These are phyloP conservation scores for Lasaia peninsularis DNA, from an alignment of 1,140 invertebrate species.

Conservation along the genomic window DNA sequence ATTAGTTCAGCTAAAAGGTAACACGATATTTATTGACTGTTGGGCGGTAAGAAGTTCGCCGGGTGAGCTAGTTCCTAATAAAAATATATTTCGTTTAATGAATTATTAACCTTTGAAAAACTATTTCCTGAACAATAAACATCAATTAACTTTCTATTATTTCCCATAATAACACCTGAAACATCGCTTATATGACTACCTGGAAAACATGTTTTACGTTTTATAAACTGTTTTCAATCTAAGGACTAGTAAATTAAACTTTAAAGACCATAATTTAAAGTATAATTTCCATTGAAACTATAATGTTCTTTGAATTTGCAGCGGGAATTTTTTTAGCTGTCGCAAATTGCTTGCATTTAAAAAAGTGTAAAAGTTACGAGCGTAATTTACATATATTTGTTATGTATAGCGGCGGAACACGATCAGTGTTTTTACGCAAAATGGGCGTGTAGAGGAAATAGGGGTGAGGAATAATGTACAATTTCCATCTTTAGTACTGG, in stretches of 20 bases:
- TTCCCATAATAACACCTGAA: neutral
- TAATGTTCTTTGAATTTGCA: neutral
- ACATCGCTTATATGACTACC: neutral
- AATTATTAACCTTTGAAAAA: neutral
- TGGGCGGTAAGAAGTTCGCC: no score
- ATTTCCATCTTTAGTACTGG: no score
- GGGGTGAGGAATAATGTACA: no score
- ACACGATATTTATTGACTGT: no score
- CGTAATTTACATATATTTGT: slow-evolving; percentile 8
- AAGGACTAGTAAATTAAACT: neutral
- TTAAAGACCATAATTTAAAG: neutral
- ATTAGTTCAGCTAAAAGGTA: no score
- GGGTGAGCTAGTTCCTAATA: no score
- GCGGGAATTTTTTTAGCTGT: neutral
- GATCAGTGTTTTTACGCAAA: neutral
- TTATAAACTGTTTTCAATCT: neutral
- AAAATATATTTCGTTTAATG: no score
- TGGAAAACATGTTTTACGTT: neutral
- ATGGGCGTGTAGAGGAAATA: neutral
- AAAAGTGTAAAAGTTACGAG: slow-evolving; percentile 7
- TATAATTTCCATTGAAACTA: neutral
- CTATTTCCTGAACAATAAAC: neutral
- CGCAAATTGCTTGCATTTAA: slow-evolving; percentile 11
- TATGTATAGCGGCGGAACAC: neutral
- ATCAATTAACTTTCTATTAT: neutral